A percentile compares a stretch with the other conserved stretches of the same genome.
These are phyloP conservation scores for Sussaba pulchella DNA, from an alignment of 2,888 invertebrate species.

Conservation along the genomic window DNA sequence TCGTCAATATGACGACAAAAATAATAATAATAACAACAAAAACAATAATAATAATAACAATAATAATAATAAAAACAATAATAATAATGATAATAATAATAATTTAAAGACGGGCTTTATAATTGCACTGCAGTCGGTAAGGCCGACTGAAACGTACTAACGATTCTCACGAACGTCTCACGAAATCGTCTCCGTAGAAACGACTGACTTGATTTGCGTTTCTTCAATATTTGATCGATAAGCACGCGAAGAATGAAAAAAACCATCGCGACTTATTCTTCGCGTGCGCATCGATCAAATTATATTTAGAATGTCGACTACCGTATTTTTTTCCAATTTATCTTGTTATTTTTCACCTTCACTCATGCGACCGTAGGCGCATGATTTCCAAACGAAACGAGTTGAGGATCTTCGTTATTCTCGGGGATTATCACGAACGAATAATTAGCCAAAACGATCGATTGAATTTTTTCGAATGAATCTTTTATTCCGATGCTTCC, in stretches of 20 bases:
- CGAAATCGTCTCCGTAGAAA: slow-evolving; percentile 63
- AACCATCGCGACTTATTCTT: slow-evolving; percentile 4
- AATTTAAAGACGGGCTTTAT: neutral
- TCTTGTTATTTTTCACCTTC: too few relatives aligned
- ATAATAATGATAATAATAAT: neutral
- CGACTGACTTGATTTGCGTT: neutral
- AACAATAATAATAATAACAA: too few relatives aligned
- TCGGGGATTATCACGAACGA: too few relatives aligned
- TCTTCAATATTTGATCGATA: slow-evolving; percentile 72
- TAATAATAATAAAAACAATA: too few relatives aligned
- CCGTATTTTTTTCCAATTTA: neutral
- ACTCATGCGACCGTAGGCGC: too few relatives aligned
- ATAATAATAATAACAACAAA: too few relatives aligned
- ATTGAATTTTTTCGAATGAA: slow-evolving; percentile 47
- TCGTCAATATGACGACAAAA: too few relatives aligned
- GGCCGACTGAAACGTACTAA: slow-evolving; percentile 43
- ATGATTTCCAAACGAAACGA: too few relatives aligned
- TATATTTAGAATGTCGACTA: slow-evolving; percentile 23
- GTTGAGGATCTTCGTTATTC: too few relatives aligned
- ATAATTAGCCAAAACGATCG: too few relatives aligned
- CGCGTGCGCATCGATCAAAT: slow-evolving; percentile 20
- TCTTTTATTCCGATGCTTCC: slow-evolving; percentile 74
- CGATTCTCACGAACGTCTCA: slow-evolving; percentile 28
- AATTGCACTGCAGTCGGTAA: slow-evolving; percentile 29
- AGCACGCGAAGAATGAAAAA: slow-evolving; percentile 44